phyloP scores from a whole-genome alignment of 2,113 vertebrate species.

The Amblyopsis rosae region DNA sequence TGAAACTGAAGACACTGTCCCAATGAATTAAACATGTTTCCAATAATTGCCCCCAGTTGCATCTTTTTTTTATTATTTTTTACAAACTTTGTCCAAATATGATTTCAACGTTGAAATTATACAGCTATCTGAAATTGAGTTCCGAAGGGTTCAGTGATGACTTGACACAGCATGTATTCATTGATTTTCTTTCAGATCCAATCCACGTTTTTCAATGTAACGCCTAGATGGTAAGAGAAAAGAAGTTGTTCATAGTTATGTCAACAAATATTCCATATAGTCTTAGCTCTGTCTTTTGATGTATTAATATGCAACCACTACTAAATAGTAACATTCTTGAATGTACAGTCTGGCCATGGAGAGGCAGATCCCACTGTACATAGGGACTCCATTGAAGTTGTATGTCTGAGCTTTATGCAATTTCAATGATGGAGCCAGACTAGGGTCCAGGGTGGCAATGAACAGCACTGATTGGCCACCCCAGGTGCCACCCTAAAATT shows the following conservation, averaged over 20 bases:
- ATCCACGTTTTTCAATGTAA: slow-evolving; percentile 78
- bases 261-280: not conserved
- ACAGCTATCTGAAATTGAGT: slow-evolving; percentile 53
- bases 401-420: too few species aligned
- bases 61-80: slow-evolving; percentile 32
- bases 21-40: slow-evolving; percentile 62
- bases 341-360: too few species aligned
- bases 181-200: slow-evolving; percentile 65
- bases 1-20: slow-evolving; percentile 76
- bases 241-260: slow-evolving; percentile 2
- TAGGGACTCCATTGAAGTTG: too few species aligned
- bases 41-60: slow-evolving; percentile 39
- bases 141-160: slow-evolving; percentile 40
- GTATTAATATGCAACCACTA: too few species aligned
- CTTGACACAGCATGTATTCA: slow-evolving; percentile 61
- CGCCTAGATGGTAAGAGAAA: slow-evolving; percentile 56
- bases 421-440: too few species aligned
- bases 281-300: not conserved
- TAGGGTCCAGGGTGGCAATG: too few species aligned
- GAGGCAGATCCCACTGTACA: too few species aligned
- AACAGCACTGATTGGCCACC: too few species aligned
- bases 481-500: too few species aligned
- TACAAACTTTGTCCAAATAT: slow-evolving; percentile 63
- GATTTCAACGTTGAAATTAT: slow-evolving; percentile 63
- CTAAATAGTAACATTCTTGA: too few species aligned